phyloP scores from a whole-genome alignment of 2,888 invertebrate genomes.

The Limulus polyphemus region DNA sequence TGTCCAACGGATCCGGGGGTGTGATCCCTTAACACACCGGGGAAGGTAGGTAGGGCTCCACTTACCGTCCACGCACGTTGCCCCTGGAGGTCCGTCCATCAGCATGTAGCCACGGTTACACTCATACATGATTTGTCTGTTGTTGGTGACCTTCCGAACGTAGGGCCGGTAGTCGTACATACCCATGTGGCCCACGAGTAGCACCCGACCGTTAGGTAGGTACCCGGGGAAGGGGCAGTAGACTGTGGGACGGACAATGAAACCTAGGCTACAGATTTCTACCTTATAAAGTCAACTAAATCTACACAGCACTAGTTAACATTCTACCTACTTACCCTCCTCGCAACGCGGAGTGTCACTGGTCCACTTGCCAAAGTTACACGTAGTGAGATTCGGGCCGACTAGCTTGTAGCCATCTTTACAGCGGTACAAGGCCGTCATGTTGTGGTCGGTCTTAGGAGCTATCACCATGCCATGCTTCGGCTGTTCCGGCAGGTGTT shows the following conservation, averaged over 20 bases:
- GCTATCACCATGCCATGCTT: constrained; percentile 92
- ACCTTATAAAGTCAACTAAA: neutral
- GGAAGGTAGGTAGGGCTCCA: constrained; percentile 86
- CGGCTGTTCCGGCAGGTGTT: constrained; percentile 65
- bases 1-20: constrained; percentile 44
- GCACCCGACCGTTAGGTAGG: constrained; percentile 74
- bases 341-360: constrained; percentile 72
- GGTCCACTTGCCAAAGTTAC: constrained; percentile 90
- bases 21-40: constrained; percentile 65
- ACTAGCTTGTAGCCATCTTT: constrained; percentile 80
- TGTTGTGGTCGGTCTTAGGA: constrained; percentile 92
- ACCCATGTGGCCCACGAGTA: constrained; percentile 89
- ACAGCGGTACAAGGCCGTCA: constrained; percentile 84
- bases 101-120: constrained; percentile 83
- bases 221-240: constrained; percentile 88
- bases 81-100: constrained; percentile 68
- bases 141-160: constrained; percentile 70
- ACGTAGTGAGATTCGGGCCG: constrained; percentile 65
- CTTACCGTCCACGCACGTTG: constrained; percentile 83
- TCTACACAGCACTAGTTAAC: no score
- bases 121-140: constrained; percentile 90
- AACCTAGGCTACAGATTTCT: neutral
- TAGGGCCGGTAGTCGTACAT: constrained; percentile 88
- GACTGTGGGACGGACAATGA: constrained; percentile 41
- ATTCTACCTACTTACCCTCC: constrained; percentile 34